Evolutionary conservation across 2,888 invertebrate species (phyloP).

Genomic region (Sisyra terminalis): DNA sequence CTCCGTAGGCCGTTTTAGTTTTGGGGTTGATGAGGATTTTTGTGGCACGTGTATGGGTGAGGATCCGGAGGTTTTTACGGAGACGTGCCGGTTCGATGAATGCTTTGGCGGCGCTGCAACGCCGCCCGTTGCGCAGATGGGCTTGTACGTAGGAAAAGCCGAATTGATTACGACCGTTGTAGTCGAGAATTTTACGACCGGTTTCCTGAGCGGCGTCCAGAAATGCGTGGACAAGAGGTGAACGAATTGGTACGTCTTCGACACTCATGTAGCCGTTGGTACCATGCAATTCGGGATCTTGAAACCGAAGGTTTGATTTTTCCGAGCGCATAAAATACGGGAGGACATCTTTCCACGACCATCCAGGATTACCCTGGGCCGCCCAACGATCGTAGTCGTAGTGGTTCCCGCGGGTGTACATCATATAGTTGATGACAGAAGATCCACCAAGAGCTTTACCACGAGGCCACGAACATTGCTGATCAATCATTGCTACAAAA

Average conservation of each 20-base stretch:
- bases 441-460: conserved; percentile 42
- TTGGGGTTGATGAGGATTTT: conserved; percentile 34
- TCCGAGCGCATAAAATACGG: conserved; percentile 46
- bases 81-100: conserved; percentile 35
- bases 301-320: conserved; percentile 23
- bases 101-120: conserved; percentile 39
- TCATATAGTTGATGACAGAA: conserved; percentile 45
- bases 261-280: conserved; percentile 42
- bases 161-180: conserved; percentile 22
- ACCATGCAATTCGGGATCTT: conserved; percentile 35
- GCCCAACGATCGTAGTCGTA: conserved; percentile 52
- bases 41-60: conserved; percentile 35
- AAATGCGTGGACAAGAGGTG: conserved; percentile 25
- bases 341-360: conserved; percentile 38
- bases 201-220: conserved; percentile 24
- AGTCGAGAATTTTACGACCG: conserved; percentile 28
- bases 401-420: conserved; percentile 57
- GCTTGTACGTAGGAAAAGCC: conserved; percentile 28
- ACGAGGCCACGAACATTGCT: conserved; percentile 32
- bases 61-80: conserved; percentile 38
- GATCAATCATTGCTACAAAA: conserved; percentile 11
- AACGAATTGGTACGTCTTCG: conserved; percentile 37
- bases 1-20: conserved; percentile 29
- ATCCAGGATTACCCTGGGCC: conserved; percentile 50
- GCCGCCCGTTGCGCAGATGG: conserved; percentile 31